phyloP scores from a whole-genome alignment of 2,888 invertebrate genomes.

The Dolichomitus sp. region DNA sequence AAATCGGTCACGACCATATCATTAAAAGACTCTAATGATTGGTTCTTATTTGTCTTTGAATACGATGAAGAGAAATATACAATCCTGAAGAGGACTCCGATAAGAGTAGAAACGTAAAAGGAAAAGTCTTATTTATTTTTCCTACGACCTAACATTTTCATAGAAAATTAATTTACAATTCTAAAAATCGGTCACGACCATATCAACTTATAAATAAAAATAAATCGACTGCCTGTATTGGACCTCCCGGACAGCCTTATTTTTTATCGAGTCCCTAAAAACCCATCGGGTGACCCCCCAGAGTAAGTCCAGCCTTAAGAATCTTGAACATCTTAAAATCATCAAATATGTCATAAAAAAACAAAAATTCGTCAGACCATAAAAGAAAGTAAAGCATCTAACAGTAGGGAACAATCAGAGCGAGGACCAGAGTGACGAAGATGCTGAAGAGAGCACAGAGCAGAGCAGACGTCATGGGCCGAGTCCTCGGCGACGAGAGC shows the following conservation, averaged over 20 bases:
- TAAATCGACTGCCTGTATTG: not conserved
- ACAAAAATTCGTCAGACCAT: not conserved
- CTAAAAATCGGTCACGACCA: no score
- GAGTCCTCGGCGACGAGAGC: constrained; percentile 58
- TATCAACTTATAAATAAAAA: not conserved
- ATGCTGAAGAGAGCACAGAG: constrained; percentile 46
- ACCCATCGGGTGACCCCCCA: not conserved
- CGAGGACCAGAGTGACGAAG: constrained; percentile 54
- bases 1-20: no score
- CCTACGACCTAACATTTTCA: no score
- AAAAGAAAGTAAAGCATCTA: not conserved
- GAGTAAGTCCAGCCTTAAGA: not conserved
- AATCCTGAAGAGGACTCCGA: no score
- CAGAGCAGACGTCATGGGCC: constrained; percentile 64
- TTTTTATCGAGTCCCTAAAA: not conserved
- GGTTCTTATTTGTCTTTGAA: no score
- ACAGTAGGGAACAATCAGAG: constrained; percentile 52
- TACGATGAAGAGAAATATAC: no score
- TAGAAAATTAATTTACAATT: no score
- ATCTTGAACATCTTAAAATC: not conserved
- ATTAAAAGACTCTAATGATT: not conserved
- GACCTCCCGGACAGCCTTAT: constrained; percentile 19
- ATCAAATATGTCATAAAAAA: not conserved
- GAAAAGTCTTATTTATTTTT: no score
- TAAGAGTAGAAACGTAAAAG: no score